Percentiles rank a stretch among this genome's conserved stretches.
Evolutionary conservation across 1,140 invertebrate species (phyloP).

Genomic region (Latrodectus geometricus): DNA sequence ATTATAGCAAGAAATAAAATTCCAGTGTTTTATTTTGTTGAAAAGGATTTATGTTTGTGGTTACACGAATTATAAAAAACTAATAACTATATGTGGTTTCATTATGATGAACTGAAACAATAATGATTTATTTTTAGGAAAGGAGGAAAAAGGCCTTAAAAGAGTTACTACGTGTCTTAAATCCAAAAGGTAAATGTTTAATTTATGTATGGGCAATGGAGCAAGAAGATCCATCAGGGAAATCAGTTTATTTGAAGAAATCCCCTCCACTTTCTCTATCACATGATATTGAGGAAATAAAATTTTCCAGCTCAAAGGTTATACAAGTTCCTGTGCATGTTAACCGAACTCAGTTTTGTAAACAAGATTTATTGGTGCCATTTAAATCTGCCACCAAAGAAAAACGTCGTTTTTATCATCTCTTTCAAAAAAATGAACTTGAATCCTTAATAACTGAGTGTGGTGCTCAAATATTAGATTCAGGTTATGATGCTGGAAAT

Average conservation of each 20-base stretch:
- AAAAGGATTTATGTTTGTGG: no score
- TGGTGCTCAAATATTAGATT: conserved; percentile 74
- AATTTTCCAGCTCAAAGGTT: not conserved
- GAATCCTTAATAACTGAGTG: conserved; percentile 76
- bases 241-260: conserved; percentile 82
- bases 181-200: conserved; percentile 78
- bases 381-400: conserved; percentile 67
- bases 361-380: conserved; percentile 75
- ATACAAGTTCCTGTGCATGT: conserved; percentile 81
- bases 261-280: not conserved
- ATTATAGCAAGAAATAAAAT: no score
- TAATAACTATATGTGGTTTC: no score
- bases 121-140: conserved; percentile 71
- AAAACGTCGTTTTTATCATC: conserved; percentile 89
- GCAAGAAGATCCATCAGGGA: conserved; percentile 78
- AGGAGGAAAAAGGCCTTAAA: conserved; percentile 80
- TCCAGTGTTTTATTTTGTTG: no score
- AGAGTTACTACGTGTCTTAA: conserved; percentile 82
- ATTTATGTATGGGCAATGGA: conserved; percentile 97
- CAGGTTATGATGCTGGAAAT: conserved; percentile 95
- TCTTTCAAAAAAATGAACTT: conserved; percentile 90
- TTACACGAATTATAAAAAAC: no score
- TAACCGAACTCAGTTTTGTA: conserved; percentile 88
- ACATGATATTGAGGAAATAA: not conserved
- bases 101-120: no score